Conservation (phyloP, 2,113 vertebrate genomes). For the Entomyzon cyanotis region DNA sequence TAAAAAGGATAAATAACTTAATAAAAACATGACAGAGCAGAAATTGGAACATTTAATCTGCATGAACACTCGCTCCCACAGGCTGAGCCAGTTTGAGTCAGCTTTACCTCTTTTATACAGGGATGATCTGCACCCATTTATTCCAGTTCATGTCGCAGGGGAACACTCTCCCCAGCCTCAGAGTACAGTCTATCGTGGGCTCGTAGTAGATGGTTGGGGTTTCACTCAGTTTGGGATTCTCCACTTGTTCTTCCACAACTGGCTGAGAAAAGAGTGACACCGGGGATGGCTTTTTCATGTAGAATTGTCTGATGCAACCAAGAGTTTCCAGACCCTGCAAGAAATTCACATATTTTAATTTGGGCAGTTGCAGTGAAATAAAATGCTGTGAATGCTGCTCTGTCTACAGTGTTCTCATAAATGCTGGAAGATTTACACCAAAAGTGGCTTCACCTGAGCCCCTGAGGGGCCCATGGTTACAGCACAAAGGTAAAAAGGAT, state of each 20-base stretch:
- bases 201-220: conserved; percentile 77
- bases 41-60: neutral
- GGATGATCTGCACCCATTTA: conserved; percentile 71
- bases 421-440: neutral
- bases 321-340: conserved; percentile 82
- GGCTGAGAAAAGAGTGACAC: conserved; percentile 81
- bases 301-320: conserved; percentile 81
- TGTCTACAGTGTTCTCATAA: neutral
- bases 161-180: conserved; percentile 83
- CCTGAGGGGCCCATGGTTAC: neutral
- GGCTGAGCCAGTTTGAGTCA: neutral
- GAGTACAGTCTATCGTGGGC: conserved; percentile 85
- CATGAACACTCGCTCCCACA: too few relatives aligned
- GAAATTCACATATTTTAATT: neutral
- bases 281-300: conserved; percentile 53
- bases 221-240: neutral
- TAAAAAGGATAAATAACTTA: conserved; percentile 49
- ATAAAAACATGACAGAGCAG: neutral
- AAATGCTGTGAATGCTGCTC: neutral
- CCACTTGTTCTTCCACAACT: neutral
- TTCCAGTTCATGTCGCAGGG: conserved; percentile 91
- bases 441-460: neutral
- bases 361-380: neutral
- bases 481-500: neutral
- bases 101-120: conserved; percentile 11